phyloP scores from a whole-genome alignment of 2,797 vertebrate species.

The Danio tinwini region DNA sequence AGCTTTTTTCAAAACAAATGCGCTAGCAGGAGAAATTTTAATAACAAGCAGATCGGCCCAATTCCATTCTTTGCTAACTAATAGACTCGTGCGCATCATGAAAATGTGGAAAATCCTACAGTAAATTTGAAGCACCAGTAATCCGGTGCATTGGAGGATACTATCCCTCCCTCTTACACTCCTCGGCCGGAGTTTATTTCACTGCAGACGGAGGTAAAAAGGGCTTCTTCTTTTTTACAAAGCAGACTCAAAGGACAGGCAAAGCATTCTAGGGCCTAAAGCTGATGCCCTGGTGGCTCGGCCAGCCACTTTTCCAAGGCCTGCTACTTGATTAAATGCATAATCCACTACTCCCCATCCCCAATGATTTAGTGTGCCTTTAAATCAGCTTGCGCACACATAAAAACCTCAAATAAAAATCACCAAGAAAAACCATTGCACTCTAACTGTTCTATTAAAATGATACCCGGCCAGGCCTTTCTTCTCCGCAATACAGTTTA shows the following conservation, averaged over 20 bases:
- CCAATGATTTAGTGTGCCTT: conserved; percentile 85
- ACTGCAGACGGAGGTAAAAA: conserved; percentile 74
- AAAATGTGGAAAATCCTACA: conserved; percentile 46
- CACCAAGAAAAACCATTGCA: conserved; percentile 85
- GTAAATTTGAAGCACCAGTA: conserved; percentile 45
- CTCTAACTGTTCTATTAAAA: conserved; percentile 88
- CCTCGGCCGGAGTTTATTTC: conserved; percentile 55
- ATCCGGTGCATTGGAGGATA: conserved; percentile 23
- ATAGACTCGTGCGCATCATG: conserved; percentile 33
- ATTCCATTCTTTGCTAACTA: conserved; percentile 47
- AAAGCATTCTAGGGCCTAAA: conserved; percentile 67
- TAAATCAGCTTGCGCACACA: conserved; percentile 87
- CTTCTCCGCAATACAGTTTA: conserved; percentile 86
- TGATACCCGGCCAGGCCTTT: conserved; percentile 81
- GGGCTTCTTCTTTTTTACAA: conserved; percentile 67
- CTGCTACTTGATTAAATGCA: conserved; percentile 89
- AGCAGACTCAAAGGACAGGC: conserved; percentile 75
- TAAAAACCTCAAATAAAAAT: conserved; percentile 89
- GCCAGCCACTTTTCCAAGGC: conserved; percentile 83
- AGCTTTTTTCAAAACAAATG: conserved; percentile 55
- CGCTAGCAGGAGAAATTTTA: conserved; percentile 43
- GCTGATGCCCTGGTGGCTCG: conserved; percentile 77
- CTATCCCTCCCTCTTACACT: conserved; percentile 10
- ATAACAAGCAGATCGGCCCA: conserved; percentile 48
- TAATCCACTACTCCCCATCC: conserved; percentile 84